Conservation (phyloP, 2,888 invertebrate genomes). For the Cryptocephalus primarius region DNA sequence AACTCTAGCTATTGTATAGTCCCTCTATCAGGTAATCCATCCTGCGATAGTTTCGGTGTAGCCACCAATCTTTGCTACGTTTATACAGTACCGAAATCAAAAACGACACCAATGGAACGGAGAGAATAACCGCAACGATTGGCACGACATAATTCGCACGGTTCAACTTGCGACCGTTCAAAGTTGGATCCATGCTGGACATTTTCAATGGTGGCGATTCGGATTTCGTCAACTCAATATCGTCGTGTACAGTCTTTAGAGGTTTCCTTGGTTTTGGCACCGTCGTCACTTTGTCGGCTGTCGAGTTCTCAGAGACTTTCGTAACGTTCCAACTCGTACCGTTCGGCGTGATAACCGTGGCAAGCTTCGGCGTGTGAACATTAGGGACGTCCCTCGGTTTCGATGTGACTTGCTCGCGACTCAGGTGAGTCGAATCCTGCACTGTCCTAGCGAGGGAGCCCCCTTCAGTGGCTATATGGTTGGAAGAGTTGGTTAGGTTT, state of each 20-base stretch:
- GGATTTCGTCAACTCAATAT: slow-evolving; percentile 6
- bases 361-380: too few relatives aligned
- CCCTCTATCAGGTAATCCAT: slow-evolving; percentile 86
- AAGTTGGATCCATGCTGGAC: slow-evolving; percentile 5
- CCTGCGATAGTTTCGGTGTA: slow-evolving; percentile 72
- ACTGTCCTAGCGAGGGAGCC: neutral
- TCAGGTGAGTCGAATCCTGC: neutral
- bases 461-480: too few relatives aligned
- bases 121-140: slow-evolving; percentile 60
- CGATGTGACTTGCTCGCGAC: neutral
- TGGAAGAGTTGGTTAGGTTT: too few relatives aligned
- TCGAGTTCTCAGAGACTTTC: too few relatives aligned
- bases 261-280: slow-evolving; percentile 10
- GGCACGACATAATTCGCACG: slow-evolving; percentile 60
- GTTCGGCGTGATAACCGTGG: too few relatives aligned
- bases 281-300: neutral
- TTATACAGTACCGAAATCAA: slow-evolving; percentile 55
- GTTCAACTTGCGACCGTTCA: slow-evolving; percentile 13
- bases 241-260: slow-evolving; percentile 10
- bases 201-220: slow-evolving; percentile 1
- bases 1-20: slow-evolving; percentile 69
- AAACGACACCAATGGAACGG: slow-evolving; percentile 62
- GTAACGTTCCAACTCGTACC: too few relatives aligned
- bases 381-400: too few relatives aligned
- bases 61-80: slow-evolving; percentile 73